Base-by-base conservation (phyloP, 2,113 vertebrate species). In the Boulengeromyrus knoepffleri region DNA sequence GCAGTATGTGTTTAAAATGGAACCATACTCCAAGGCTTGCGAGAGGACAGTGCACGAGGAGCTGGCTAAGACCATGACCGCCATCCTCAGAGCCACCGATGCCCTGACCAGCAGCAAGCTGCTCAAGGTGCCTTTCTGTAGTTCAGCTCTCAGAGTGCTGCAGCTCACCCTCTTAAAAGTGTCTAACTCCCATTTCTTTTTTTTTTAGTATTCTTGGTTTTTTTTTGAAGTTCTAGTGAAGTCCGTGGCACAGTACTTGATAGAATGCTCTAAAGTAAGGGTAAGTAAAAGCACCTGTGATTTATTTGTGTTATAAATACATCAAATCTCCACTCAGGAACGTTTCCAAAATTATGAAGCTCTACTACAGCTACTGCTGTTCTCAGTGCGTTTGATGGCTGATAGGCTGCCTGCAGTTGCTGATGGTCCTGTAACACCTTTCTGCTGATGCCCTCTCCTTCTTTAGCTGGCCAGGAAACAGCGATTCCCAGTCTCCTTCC, bases 21-120 rank as follows among this genome's bases (percentile, higher is more conserved):
- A 99, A 92, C 95, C 96, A 0, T 98, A 96, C 39, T 94, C 96
- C 88, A 94, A 95, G 90, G 95, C 95, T 0, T 96, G 95, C 58
- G 95, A 96, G n/a, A 99, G 97, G 94, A 99, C 97, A 0, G 97
- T 99, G 80, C 98, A 99, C 0, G 98, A 99, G 94, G 99, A 99
- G 92, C 86, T 99, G 93, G 95, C 98, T 49, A 99, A 99, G 91
- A 97, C 98, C 84, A 99, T 99, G 98, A 99, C 98, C 1, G 95
- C 97, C 21, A 99, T 99, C 92, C 96, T 99, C 92, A 99, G 98
- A 93, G 98, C 99, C 58, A 98, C 99, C 3, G 99, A 99, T 93
- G 99, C 99, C 89, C 96, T 99, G 70, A 99, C 98, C 1, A 97
- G 98, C 95, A 99, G 99, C 95, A 99, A 99, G 89, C 96, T 99